A percentile compares a stretch with the other conserved stretches of the same genome.
Evolutionary conservation across 1,140 invertebrate genomes (phyloP).

Genomic region (Frieseomelitta varia): DNA sequence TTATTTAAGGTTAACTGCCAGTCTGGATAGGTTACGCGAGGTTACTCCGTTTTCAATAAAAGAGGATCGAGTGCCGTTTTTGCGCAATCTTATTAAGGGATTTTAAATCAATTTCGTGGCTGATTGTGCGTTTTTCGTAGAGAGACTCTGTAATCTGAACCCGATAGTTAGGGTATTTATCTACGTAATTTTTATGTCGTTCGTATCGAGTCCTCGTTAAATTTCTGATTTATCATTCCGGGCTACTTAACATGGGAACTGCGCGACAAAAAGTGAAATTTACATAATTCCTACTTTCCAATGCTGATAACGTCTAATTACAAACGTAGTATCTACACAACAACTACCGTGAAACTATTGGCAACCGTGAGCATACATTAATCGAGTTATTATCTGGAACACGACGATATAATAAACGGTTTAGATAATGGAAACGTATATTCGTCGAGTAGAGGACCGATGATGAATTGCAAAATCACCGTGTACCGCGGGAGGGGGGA

Average conservation of each 20-base stretch:
- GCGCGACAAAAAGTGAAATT: neutral
- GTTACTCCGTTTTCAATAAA: no score
- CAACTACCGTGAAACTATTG: neutral
- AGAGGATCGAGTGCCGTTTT: neutral
- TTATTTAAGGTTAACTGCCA: neutral
- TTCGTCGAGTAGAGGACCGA: slow-evolving; percentile 4
- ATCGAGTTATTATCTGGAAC: neutral
- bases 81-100: no score
- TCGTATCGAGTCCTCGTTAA: no score
- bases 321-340: neutral
- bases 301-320: neutral
- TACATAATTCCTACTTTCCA: neutral
- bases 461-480: neutral
- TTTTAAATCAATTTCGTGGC: neutral
- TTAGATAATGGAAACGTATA: neutral
- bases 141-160: neutral
- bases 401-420: neutral
- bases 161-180: neutral
- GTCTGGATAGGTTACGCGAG: neutral
- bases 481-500: neutral
- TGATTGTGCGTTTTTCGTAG: neutral
- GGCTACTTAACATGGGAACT: neutral
- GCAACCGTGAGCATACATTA: neutral
- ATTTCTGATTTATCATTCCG: neutral
- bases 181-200: neutral